These are phyloP conservation scores for Brachypteracias leptosomus DNA, from an alignment of 2,113 vertebrate genomes.

Conservation along the genomic window DNA sequence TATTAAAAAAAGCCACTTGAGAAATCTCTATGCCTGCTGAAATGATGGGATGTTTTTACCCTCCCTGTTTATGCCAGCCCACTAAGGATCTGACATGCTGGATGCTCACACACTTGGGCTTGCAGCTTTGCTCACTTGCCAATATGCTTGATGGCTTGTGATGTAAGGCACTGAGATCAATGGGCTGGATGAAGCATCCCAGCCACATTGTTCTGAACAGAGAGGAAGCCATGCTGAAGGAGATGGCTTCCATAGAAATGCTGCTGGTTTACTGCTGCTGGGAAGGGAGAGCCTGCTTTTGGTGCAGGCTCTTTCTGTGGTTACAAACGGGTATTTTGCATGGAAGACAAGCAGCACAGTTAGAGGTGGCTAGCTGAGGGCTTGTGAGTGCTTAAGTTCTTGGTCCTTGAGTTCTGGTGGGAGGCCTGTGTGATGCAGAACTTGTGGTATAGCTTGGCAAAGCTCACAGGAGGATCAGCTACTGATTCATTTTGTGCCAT, in stretches of 20 bases:
- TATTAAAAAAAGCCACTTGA: slow-evolving; percentile 64
- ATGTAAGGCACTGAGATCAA: not conserved
- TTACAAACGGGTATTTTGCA: not conserved
- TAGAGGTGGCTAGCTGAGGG: not conserved
- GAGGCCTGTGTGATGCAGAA: not conserved
- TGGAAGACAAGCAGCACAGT: not conserved
- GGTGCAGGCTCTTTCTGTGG: not conserved
- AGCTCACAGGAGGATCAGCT: not conserved
- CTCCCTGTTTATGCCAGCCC: slow-evolving; percentile 41
- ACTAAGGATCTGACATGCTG: slow-evolving; percentile 16
- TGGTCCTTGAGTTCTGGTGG: not conserved
- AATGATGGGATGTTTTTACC: slow-evolving; percentile 40
- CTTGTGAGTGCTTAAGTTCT: not conserved
- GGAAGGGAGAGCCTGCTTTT: not conserved
- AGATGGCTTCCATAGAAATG: not conserved
- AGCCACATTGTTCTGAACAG: not conserved
- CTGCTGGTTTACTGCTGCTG: not conserved
- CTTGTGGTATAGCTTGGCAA: not conserved
- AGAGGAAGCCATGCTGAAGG: not conserved
- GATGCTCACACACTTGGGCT: slow-evolving; percentile 18
- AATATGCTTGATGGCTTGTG: not conserved
- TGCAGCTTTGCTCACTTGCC: slow-evolving; percentile 37
- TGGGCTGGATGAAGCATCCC: not conserved
- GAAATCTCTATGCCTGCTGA: slow-evolving; percentile 35
- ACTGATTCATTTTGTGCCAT: not conserved